Base-by-base conservation (phyloP, 2,797 vertebrate species). In the Stomatorhinus walkeri region DNA sequence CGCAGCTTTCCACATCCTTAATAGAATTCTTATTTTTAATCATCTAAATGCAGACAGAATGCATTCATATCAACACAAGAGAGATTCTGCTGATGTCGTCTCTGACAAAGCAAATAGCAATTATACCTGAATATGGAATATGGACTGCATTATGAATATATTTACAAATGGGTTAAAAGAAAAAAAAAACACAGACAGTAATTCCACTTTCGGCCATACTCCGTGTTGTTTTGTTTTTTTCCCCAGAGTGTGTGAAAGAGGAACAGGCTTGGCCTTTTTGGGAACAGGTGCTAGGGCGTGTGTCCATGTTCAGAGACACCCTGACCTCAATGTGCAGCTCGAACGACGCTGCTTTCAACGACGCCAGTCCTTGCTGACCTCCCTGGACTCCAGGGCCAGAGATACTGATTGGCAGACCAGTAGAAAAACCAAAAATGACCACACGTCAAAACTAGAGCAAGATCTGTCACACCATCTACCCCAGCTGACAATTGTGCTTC, bases 61-160 rank as follows among this genome's bases (percentile, higher is more conserved):
- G 72, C 76, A n/a, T 81, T 46, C 40, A 81, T n/a, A 81, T 81
- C 46, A 81, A 81, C 76, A 46, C 36, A 81, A 19, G 76, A 46
- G 40, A 43, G 16, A 81, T 81, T 81, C 40, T 46, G 40, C 76
- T 46, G 72, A 64, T 51, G 28, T 68, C 28, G 48, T 43, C 87
- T 46, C 68, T 84, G 89, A 56, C 87, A 54, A 88, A n/a, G 72
- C 61, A 88, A 48, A 87, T 64, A 72, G 68, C 59, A 19, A 36
- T 52, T 32, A 81, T 36, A 79, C 28, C 87, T 54, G 32, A 76
- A 43, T 54, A 51, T 52, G 68, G 9, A 32, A 52, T 10, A 84
- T 84, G 40, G 40, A 46, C 76, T 43, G 43, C 32, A n/a, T 48
- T 7, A 85, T 48, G 22, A 51, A 51, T 51, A 28, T 85, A 85